These are phyloP conservation scores for Bubo bubo DNA, from an alignment of 2,113 vertebrate genomes.

Conservation along the genomic window DNA sequence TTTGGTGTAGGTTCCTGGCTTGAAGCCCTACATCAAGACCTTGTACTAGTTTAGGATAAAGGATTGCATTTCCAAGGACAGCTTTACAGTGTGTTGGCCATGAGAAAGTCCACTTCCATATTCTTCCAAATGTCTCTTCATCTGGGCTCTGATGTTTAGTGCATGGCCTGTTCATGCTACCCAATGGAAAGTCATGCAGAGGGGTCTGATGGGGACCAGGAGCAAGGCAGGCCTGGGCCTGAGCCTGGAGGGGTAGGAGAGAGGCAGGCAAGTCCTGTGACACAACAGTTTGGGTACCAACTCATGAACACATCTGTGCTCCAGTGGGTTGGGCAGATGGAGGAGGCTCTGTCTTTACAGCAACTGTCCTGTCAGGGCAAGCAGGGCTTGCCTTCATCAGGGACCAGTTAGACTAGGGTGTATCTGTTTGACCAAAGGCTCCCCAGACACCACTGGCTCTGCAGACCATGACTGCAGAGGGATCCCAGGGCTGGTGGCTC, in stretches of 20 bases:
- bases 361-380: neutral
- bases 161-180: rapidly evolving
- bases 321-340: neutral
- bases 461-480: neutral
- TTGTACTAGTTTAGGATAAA: neutral
- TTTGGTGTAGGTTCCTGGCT: neutral
- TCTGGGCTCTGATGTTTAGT: neutral
- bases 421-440: neutral
- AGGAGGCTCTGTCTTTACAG: neutral
- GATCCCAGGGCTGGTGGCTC: neutral
- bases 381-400: neutral
- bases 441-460: neutral
- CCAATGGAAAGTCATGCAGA: neutral
- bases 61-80: neutral
- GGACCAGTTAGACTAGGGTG: no score
- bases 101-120: neutral
- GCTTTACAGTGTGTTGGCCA: neutral
- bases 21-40: rapidly evolving
- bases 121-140: neutral
- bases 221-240: neutral
- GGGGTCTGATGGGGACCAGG: neutral
- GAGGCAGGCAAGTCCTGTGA: neutral
- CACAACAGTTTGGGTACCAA: neutral
- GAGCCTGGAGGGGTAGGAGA: neutral
- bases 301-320: neutral